A percentile compares a stretch with the other conserved stretches of the same genome.
These are phyloP conservation scores for Tetramorium simillimum DNA, from an alignment of 1,140 invertebrate species.

Conservation along the genomic window DNA sequence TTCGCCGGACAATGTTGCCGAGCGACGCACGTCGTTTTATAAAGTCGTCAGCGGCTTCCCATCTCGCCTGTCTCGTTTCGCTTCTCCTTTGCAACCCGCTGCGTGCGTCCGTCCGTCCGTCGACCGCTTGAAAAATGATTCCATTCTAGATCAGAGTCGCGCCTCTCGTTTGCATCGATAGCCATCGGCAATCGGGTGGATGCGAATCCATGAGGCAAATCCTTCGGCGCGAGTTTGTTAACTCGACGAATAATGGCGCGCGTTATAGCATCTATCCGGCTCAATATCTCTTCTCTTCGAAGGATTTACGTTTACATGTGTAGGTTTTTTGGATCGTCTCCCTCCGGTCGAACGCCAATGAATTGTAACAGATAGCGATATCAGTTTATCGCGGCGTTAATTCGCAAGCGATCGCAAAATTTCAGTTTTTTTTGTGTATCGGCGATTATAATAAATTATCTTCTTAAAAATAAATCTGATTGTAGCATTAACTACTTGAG, in stretches of 20 bases:
- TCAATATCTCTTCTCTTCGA: not conserved
- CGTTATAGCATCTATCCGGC: not conserved
- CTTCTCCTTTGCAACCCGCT: not conserved
- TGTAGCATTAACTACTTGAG: not conserved
- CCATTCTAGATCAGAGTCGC: slow-evolving; percentile 56
- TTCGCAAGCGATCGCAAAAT: not conserved
- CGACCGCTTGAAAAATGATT: slow-evolving; percentile 57
- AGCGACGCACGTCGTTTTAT: slow-evolving; percentile 56
- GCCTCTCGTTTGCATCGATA: slow-evolving; percentile 53
- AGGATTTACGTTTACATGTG: slow-evolving; percentile 19
- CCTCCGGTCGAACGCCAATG: not conserved
- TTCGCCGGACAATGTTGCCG: slow-evolving; percentile 36
- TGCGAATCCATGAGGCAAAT: slow-evolving; percentile 13
- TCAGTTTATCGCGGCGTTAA: not conserved
- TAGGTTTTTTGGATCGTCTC: not conserved
- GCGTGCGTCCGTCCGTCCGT: not conserved
- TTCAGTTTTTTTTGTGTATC: not conserved
- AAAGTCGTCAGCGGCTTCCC: slow-evolving; percentile 61
- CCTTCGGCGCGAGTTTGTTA: slow-evolving; percentile 50
- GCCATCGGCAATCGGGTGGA: slow-evolving; percentile 37
- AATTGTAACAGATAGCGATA: not conserved
- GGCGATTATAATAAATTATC: not conserved
- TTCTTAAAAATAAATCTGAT: not conserved
- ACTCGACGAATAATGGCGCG: slow-evolving; percentile 46
- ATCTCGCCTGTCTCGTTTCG: not conserved